phyloP scores from a whole-genome alignment of 2,113 vertebrate genomes.

The Cathartes aura region DNA sequence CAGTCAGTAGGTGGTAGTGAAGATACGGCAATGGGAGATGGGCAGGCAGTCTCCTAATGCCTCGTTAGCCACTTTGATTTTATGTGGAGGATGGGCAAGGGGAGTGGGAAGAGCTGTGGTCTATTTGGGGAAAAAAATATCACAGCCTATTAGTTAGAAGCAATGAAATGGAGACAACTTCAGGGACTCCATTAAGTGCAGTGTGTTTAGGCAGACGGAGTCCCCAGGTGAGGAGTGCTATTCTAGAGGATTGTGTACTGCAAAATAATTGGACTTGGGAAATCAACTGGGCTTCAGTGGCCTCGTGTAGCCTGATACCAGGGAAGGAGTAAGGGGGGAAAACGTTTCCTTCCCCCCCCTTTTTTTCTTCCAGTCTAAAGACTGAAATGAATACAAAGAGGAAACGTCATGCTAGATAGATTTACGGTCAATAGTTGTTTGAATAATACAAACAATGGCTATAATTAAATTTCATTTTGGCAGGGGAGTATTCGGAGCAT shows the following conservation, averaged over 20 bases:
- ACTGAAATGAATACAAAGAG: slow-evolving; percentile 66
- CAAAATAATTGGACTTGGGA: slow-evolving; percentile 96
- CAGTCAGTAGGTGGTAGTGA: slow-evolving; percentile 62
- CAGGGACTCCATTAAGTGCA: slow-evolving; percentile 92
- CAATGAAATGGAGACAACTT: slow-evolving; percentile 93
- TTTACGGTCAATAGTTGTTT: slow-evolving; percentile 64
- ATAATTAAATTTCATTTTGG: slow-evolving; percentile 76
- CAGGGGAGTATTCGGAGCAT: slow-evolving; percentile 55
- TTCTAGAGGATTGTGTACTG: slow-evolving; percentile 86
- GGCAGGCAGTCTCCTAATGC: neutral
- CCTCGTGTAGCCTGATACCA: slow-evolving; percentile 77
- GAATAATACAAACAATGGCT: slow-evolving; percentile 75
- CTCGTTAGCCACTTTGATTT: slow-evolving; percentile 78
- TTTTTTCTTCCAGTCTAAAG: slow-evolving; percentile 72
- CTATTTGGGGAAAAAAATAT: slow-evolving; percentile 85
- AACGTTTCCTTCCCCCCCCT: neutral
- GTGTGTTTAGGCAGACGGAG: slow-evolving; percentile 87
- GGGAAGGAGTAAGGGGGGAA: neutral
- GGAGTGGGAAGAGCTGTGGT: slow-evolving; percentile 80
- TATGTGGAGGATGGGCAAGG: slow-evolving; percentile 42
- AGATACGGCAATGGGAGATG: slow-evolving; percentile 26
- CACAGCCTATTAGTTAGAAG: slow-evolving; percentile 94
- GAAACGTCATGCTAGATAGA: slow-evolving; percentile 43
- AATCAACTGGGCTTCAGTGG: slow-evolving; percentile 91
- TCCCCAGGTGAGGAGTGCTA: slow-evolving; percentile 85